Base-by-base conservation (phyloP, 2,113 vertebrate species). In the Astur gentilis region DNA sequence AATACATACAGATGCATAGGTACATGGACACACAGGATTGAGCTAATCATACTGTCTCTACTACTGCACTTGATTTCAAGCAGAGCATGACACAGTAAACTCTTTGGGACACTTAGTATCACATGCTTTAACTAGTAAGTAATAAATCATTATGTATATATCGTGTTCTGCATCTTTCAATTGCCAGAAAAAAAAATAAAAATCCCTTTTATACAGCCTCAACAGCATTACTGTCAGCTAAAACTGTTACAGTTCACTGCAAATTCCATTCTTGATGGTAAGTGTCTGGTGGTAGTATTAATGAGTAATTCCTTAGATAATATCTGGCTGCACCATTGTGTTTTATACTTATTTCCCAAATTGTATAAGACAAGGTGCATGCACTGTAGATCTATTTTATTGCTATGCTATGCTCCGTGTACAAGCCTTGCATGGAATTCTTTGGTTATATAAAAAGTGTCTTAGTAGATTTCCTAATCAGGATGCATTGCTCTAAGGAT, bases 71-170 rank as follows among this genome's bases (percentile, higher is more conserved):
- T 67, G 31, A 50, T 95, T 97, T 85, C 49, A 66, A 89, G 36
- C 34, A 96, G 50, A 95, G 26, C 32, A 90, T 83, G 66, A 31
- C 58, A 83, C 54, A 92, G 11, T 80, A 86, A 96, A 90, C 20
- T 84, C 42, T 91, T 38, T 70, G 55, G 54, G 61, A 95, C 38
- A 83, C 34, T 93, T 87, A 80, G 47, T 40, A 77, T 65, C 64
- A 32, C n/a, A 86, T 86, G 69, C 47, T 97, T 90, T 87, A 93
- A 65, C 73, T 92, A 92, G 26, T 52, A 88, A 96, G 66, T 26
- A 61, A 58, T 91, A 85, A 96, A 89, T 93, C 36, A 34, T 50
- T 93, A 52, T 55, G 61, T 76, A 42, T 36, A 19, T 75, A 84
- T 77, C 76, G 19, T 67, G 16, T 20, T 45, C 40, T 92, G 7